Base-by-base conservation (phyloP, 2,797 vertebrate species). In the Podarcis lilfordi region DNA sequence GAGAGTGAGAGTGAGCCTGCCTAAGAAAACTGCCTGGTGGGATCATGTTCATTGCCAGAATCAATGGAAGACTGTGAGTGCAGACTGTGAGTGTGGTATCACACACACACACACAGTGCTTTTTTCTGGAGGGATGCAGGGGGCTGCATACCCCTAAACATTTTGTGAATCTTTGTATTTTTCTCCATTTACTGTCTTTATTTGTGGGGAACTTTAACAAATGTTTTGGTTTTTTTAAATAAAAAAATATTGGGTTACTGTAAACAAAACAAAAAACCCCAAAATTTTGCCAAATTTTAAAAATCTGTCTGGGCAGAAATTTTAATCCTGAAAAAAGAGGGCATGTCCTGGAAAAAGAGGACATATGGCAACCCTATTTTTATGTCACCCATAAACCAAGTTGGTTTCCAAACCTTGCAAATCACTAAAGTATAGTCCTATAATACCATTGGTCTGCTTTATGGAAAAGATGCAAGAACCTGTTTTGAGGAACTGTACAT, bases 11-110 rank as follows among this genome's bases (percentile, higher is more conserved):
- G 96, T 97, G 94, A 94, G 93, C 90, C 89, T 94, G 96, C 93
- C 96, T 98, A 98, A 98, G 98, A 97, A 98, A 98, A 98, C 97
- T 96, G 95, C 96, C 95, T 72, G 9, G 96, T 96, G 96, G 97
- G 96, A 95, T 94, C 94, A 94, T 96, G 95, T 96, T 96, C 97
- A 93, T 97, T 97, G 96, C 94, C 93, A 91, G 94, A 97, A 98
- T 98, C 97, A 97, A 98, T 98, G 98, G 91, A 90, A 96, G 95
- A 80, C 97, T 96, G 94, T 95, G 96, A 97, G 93, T 95, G 94
- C 92, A 88, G 90, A n/a, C n/a, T n/a, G n/a, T n/a, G n/a, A n/a
- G n/a, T n/a, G n/a, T n/a, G n/a, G 88, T 96, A 96, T 96, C 95
- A 92, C 86, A 43, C 88, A 83, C 83, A 75, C 89, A 72, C 91